phyloP scores from a whole-genome alignment of 2,888 invertebrate species.

The Molorchus minor region DNA sequence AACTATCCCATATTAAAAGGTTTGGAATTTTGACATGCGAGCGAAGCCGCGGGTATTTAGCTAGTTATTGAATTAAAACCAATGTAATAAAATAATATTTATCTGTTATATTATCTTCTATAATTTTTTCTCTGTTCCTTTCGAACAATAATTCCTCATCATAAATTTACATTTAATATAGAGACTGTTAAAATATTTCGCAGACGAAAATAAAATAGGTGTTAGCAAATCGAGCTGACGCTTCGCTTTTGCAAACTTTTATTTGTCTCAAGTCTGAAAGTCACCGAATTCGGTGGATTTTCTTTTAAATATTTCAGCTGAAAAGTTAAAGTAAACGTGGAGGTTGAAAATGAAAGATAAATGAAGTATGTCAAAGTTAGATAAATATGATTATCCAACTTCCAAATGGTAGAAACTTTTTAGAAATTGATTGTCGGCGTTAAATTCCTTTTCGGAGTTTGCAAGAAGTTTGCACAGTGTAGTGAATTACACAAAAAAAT shows the following conservation, averaged over 20 bases:
- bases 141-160: too few species aligned
- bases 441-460: conserved; percentile 8
- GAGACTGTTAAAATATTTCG: too few species aligned
- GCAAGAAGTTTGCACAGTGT: neutral
- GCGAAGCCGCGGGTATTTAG: too few species aligned
- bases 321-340: conserved; percentile 22
- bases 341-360: conserved; percentile 34
- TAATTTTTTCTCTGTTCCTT: too few species aligned
- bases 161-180: too few species aligned
- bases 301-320: conserved; percentile 8
- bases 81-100: too few species aligned
- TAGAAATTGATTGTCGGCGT: conserved; percentile 14
- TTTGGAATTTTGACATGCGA: too few species aligned
- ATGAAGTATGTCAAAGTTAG: conserved; percentile 33
- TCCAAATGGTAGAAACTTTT: conserved; percentile 14
- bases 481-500: neutral
- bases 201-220: neutral
- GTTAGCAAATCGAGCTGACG: neutral
- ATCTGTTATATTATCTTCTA: too few species aligned
- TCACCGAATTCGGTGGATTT: neutral
- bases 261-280: neutral
- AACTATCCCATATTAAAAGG: too few species aligned
- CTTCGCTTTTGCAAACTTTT: neutral
- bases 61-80: too few species aligned
- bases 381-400: conserved; percentile 35